Base-by-base conservation (phyloP, 2,888 invertebrate species). In the Hoplodrina ambigua region DNA sequence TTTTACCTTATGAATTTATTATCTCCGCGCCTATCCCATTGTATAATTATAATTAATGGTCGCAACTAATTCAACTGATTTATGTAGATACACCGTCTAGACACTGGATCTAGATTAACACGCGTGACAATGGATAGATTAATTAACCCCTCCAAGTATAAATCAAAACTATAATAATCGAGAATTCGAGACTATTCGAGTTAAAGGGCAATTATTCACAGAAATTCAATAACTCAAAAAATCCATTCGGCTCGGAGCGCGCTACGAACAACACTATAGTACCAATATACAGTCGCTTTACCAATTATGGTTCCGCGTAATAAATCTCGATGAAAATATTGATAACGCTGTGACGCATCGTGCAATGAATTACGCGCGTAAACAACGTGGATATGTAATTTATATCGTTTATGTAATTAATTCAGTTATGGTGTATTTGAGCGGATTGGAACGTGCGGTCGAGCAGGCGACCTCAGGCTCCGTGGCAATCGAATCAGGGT, bases 311-410 rank as follows among this genome's bases (percentile, higher is more conserved):
- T 72, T 78, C 78, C 81, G 78, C 75, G 86, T 90, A 88, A 91
- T 93, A 93, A 93, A 93, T 93, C 90, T 83, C 85, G 90, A 90
- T 92, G 90, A 87, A 90, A 90, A 91, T 90, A 92, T 91, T 90
- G 93, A 93, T 93, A 93, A 89, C 88, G 87, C 78, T 79, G 85
- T 88, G 89, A 89, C 86, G 85, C 85, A 85, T 80, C 76, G 77
- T 75, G 78, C 86, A 85, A 85, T 88, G 89, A 88, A 87, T 89
- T 88, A 88, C 86, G 80, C 82, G 80, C 85, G 84, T 86, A 90
- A 89, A 90, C 89, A 90, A 86, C 84, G 77, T 63, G 81, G 75
- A 78, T 33, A 60, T 70, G 87, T 87, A 88, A 90, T 91, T 89
- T 88, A 76, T 82, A 84, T 80, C 85, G 85, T 84, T 86, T 85